Base-by-base conservation (phyloP, 2,888 invertebrate genomes). In the Acleris laterana region DNA sequence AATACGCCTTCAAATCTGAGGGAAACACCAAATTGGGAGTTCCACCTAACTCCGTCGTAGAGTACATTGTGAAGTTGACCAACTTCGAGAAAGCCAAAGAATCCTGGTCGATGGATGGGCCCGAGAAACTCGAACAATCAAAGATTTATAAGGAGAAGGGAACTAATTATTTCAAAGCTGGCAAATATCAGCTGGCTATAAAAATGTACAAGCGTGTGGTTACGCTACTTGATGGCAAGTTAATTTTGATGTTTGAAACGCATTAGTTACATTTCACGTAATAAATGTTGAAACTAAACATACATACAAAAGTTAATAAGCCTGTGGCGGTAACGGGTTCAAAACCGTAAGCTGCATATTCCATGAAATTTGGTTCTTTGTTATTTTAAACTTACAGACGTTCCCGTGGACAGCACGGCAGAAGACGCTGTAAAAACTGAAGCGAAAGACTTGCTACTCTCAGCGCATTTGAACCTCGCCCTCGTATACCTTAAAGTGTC, bases 141-240 rank as follows among this genome's bases (percentile, higher is more conserved):
- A 95, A 96, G 82, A 90, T 96, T 16, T 96, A 95, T 71, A 99
- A 99, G 88, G 96, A 97, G 69, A 98, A 97, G 81, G 99, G 99
- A 53, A 99, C 98, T 0, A 94, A 94, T 56, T 98, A 97, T 83
- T 98, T 98, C 80, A 98, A 98, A 85, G 94, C 93, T 0, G 95
- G 94, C 66, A 98, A 98, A 83, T 96, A 94, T 75, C 87, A 92
- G 62, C 77, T 98, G 73, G 99, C 99, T 0, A 93, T 96, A 56
- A 97, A 97, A 83, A 96, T 98, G 94, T 99, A 99, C 84, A 95
- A 96, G 75, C 96, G 96, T 81, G 95, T 97, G 44, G 86, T 95
- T 9, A 89, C 94, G 0, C 95, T 94, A 73, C 80, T 98, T 67
- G 95, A 85, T 62, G 85, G 91, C 88, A 20, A 81, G 81, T 32